These are phyloP conservation scores for Cephus pygmeus DNA, from an alignment of 2,888 invertebrate genomes.

Conservation along the genomic window DNA sequence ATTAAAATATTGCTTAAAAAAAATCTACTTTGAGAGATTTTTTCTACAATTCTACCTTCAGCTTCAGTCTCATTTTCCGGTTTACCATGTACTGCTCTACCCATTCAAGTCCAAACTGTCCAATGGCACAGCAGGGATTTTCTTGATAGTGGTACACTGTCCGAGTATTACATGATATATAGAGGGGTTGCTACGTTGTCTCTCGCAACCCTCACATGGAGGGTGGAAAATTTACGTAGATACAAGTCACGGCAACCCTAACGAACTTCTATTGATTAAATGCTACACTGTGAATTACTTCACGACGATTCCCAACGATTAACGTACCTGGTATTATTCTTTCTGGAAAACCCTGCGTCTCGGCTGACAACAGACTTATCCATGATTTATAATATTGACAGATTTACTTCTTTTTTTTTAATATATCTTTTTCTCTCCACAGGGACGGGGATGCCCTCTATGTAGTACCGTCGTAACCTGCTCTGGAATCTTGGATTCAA, in stretches of 20 bases:
- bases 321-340: conserved; percentile 9
- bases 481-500: not conserved
- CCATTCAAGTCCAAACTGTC: not conserved
- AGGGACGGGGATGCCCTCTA: not conserved
- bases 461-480: not conserved
- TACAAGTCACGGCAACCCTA: conserved; percentile 12
- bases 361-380: conserved; percentile 9
- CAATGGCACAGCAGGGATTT: not conserved
- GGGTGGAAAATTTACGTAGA: conserved; percentile 21
- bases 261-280: conserved; percentile 31
- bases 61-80: not conserved
- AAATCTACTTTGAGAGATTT: not conserved
- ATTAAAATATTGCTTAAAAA: not conserved
- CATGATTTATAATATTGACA: not conserved
- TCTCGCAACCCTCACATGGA: not conserved
- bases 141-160: not conserved
- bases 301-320: conserved; percentile 14
- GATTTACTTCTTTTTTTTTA: not conserved
- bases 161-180: not conserved
- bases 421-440: not conserved
- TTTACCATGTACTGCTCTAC: not conserved
- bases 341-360: conserved; percentile 6
- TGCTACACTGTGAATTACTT: conserved; percentile 24
- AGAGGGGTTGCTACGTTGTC: not conserved
- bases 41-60: not conserved